These are phyloP conservation scores for Sakesphorus luctuosus DNA, from an alignment of 2,113 vertebrate species.

Conservation along the genomic window DNA sequence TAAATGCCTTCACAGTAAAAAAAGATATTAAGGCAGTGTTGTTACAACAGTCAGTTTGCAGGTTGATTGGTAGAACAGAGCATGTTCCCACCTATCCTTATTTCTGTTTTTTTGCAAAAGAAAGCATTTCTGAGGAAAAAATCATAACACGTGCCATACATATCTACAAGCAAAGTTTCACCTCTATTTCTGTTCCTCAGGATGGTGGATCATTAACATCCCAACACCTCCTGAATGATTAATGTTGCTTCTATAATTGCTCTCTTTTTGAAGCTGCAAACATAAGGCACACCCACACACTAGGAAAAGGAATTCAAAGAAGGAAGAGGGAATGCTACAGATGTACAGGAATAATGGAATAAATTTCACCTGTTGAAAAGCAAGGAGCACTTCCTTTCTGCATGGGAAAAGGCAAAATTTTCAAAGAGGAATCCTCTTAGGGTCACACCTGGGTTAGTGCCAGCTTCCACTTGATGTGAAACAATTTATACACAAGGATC, in stretches of 20 bases:
- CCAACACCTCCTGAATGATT: neutral
- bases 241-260: neutral
- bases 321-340: neutral
- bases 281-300: neutral
- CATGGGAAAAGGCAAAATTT: neutral
- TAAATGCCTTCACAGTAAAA: neutral
- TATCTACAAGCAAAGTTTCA: neutral
- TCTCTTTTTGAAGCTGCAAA: neutral
- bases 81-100: neutral
- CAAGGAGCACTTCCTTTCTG: neutral
- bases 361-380: neutral
- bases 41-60: neutral
- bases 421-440: neutral
- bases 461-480: neutral
- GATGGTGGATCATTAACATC: neutral
- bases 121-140: neutral
- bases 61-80: neutral
- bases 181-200: neutral
- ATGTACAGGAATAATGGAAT: neutral
- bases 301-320: neutral
- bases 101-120: neutral
- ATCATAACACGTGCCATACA: neutral
- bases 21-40: neutral
- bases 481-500: neutral
- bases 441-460: neutral